Evolutionary conservation across 2,113 vertebrate genomes (phyloP), one percentile per base, ranked within the genome.

Genomic region (Numida meleagris): DNA sequence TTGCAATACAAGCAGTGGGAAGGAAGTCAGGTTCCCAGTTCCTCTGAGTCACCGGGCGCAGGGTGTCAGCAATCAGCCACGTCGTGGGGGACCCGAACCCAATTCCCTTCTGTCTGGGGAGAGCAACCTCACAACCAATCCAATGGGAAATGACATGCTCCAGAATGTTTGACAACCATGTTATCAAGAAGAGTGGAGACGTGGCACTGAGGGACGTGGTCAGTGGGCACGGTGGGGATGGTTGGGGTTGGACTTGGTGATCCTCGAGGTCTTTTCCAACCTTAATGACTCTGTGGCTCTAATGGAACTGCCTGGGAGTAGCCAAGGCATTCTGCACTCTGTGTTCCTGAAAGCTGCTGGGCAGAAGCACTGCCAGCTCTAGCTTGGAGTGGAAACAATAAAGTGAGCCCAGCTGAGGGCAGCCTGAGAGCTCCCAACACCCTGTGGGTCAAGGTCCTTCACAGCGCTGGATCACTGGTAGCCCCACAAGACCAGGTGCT

Each of bases 1-100:
- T 65, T 79, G 48, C 70, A 51, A 4, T 33, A 65, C 27, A 92
- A 96, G 83, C 94, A 93, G 72, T 43, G 65, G 79, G 86, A 96
- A 96, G 65, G 34, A 86, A 90, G 38, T 58, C 71, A 77, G 51
- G 53, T 29, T 71, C 68, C 27, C 25, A 7, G 34, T 15, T 45
- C 40, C 80, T 82, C 59, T 88, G 62, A 93, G 63, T 81, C 76
- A 93, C 68, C 1, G 1, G 13, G 86, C 36, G 24, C 87, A 88
- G 5, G 2, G 87, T 75, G 82, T 58, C 40, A 1, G 74, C 34
- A 61, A 23, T 46, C 38, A 33, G 34, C 25, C 4, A 6, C 62
- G 76, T 50, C 27, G 40, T 18, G 21, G 23, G 66, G 73, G n/a
- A 59, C 13, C 38, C 55, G 36, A 59, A 90, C 58, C 23, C 42